Evolutionary conservation across 92 coral and sea anemone genomes (phyloP).

Genomic region (Porites cylindrica): DNA sequence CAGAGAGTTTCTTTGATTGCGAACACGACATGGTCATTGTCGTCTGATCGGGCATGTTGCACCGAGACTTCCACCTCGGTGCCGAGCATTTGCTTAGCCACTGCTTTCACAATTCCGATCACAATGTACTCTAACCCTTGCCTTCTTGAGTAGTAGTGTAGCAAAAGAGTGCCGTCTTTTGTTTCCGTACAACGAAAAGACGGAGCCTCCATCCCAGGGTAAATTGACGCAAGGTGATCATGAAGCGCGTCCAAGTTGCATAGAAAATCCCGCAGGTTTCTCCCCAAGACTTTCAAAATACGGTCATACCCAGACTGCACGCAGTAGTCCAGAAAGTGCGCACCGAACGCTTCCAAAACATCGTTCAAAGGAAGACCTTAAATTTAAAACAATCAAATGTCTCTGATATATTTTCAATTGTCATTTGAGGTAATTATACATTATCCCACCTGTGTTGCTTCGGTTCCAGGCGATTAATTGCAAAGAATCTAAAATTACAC

Average conservation of each 20-base stretch:
- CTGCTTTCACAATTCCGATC: constrained; percentile 97
- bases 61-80: constrained; percentile 81
- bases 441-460: constrained; percentile 1
- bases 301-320: constrained; percentile 97
- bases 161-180: constrained; percentile 81
- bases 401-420: neutral
- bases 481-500: neutral
- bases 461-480: neutral
- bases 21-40: constrained; percentile 85
- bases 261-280: constrained; percentile 96
- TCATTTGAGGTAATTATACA: neutral
- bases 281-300: constrained; percentile 93
- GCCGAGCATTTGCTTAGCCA: constrained; percentile 84
- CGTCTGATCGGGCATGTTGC: constrained; percentile 68
- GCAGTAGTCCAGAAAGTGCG: constrained; percentile 94
- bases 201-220: constrained; percentile 99
- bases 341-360: constrained; percentile 95
- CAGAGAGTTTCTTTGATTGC: constrained; percentile 84
- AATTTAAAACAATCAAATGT: constrained; percentile 13
- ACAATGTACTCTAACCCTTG: constrained; percentile 93
- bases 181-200: constrained; percentile 97
- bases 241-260: constrained; percentile 98
- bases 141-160: constrained; percentile 93
- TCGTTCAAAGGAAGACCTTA: constrained; percentile 83
- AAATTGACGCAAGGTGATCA: constrained; percentile 95